Conservation (phyloP, 2,888 invertebrate genomes). For the Apamea monoglypha region DNA sequence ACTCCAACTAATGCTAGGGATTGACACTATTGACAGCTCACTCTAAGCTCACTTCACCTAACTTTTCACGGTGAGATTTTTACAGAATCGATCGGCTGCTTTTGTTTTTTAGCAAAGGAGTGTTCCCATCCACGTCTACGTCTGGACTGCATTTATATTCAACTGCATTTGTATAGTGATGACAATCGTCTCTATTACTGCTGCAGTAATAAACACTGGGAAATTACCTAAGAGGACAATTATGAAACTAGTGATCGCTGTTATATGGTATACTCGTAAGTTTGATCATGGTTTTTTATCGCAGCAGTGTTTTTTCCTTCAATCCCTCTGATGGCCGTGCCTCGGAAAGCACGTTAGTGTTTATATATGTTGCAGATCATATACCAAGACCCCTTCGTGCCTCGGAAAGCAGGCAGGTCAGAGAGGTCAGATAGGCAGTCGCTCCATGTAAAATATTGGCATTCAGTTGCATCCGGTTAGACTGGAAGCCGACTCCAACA, state of each 20-base stretch:
- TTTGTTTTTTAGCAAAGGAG: conserved; percentile 22
- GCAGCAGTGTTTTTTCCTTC: not conserved
- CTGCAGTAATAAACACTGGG: not conserved
- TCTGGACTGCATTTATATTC: conserved; percentile 33
- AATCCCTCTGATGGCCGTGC: not conserved
- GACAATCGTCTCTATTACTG: not conserved
- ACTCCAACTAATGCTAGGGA: too few relatives aligned
- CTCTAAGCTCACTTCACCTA: too few relatives aligned
- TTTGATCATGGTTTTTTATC: not conserved
- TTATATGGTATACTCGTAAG: conserved; percentile 36
- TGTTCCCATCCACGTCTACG: conserved; percentile 14
- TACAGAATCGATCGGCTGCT: too few relatives aligned
- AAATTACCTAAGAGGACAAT: not conserved
- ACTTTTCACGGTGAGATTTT: too few relatives aligned
- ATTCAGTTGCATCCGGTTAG: too few relatives aligned
- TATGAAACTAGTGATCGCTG: not conserved
- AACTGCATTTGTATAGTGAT: conserved; percentile 19
- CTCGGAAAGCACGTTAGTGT: not conserved
- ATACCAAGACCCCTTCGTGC: too few relatives aligned
- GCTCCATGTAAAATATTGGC: too few relatives aligned
- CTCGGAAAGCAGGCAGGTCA: too few relatives aligned
- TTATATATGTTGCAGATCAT: too few relatives aligned
- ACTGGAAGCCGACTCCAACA: too few relatives aligned
- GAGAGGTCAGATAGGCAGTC: too few relatives aligned
- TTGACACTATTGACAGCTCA: too few relatives aligned